Evolutionary conservation across 2,113 vertebrate genomes (phyloP), one percentile per base, ranked within the genome.

Genomic region (Anoplopoma fimbria): DNA sequence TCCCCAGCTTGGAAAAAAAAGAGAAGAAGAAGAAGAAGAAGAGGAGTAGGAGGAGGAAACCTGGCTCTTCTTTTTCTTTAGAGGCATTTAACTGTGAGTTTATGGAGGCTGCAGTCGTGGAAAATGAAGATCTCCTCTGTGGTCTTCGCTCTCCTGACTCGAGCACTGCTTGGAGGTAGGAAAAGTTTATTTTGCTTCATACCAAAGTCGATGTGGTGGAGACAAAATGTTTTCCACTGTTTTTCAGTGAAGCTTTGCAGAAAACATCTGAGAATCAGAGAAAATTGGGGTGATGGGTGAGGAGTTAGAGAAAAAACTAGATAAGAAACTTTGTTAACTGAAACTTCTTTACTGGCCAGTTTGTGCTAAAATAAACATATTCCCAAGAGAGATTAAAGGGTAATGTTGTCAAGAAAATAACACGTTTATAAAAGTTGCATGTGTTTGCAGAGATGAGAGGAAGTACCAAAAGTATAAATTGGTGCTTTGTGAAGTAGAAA

Each of bases 71-170:
- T 88, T 87, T n/a, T 91, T 81, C 85, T 88, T 91, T 62, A 31
- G 70, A 69, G 62, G 76, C 87, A 89, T 89, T 89, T 75, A 89
- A 85, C 77, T 87, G 27, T 36, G 68, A 87, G 88, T 95, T 92
- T 94, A 93, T 95, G 91, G 95, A 94, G 94, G 85, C 87, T 84
- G 83, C 90, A 83, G 88, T 79, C 21, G 89, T 91, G 93, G 90
- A 95, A 94, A 94, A 96, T 96, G 95, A 94, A 94, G 92, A 91
- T 95, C 93, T 94, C 73, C 71, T 91, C 92, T 77, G 90, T 94
- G 87, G 68, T 95, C 57, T 87, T 92, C 25, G 87, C 92, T 91
- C 81, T 96, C 70, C 91, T 96, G 84, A 90, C 86, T 86, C 93
- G 73, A 79, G 77, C 86, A 2, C 88, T 95, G 38, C 80, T 92